Evolutionary conservation across 2,888 invertebrate species (phyloP).

Genomic region (Tribolium freemani): DNA sequence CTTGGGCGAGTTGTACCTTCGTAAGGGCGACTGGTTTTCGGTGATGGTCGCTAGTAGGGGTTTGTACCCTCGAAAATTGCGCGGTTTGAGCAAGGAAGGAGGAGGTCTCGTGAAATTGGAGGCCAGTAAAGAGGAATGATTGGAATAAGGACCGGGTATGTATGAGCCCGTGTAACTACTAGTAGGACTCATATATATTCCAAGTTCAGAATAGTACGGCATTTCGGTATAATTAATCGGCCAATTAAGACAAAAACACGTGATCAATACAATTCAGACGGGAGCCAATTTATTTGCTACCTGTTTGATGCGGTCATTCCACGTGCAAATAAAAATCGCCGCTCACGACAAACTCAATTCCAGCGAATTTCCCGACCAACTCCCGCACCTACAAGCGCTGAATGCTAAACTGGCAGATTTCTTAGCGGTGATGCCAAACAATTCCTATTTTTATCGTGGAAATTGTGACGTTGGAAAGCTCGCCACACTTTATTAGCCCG

Average conservation of each 20-base stretch:
- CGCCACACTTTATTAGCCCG: constrained; percentile 27
- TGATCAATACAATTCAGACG: constrained; percentile 41
- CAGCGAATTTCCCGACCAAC: constrained; percentile 30
- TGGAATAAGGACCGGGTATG: constrained; percentile 71
- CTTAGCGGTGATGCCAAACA: constrained; percentile 61
- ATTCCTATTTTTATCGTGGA: constrained; percentile 62
- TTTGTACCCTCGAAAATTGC: constrained; percentile 72
- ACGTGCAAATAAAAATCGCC: constrained; percentile 5
- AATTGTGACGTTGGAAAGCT: constrained; percentile 56
- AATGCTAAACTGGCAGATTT: constrained; percentile 61
- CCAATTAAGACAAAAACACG: constrained; percentile 48
- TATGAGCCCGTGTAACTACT: constrained; percentile 71
- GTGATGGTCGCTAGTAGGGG: constrained; percentile 83
- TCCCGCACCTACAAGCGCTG: constrained; percentile 56
- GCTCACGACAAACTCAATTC: constrained; percentile 28
- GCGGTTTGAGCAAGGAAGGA: constrained; percentile 55
- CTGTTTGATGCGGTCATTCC: constrained; percentile 32
- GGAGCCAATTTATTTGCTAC: constrained; percentile 41
- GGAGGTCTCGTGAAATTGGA: constrained; percentile 60
- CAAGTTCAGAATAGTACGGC: constrained; percentile 78
- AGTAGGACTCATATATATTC: constrained; percentile 72
- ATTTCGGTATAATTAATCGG: constrained; percentile 63
- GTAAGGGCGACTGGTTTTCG: constrained; percentile 70
- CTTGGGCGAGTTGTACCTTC: constrained; percentile 71
- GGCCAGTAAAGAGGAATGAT: constrained; percentile 67